A percentile compares a stretch with the other conserved stretches of the same genome.
phyloP scores from a whole-genome alignment of 2,888 invertebrate genomes.

The Drosophila basisetae region DNA sequence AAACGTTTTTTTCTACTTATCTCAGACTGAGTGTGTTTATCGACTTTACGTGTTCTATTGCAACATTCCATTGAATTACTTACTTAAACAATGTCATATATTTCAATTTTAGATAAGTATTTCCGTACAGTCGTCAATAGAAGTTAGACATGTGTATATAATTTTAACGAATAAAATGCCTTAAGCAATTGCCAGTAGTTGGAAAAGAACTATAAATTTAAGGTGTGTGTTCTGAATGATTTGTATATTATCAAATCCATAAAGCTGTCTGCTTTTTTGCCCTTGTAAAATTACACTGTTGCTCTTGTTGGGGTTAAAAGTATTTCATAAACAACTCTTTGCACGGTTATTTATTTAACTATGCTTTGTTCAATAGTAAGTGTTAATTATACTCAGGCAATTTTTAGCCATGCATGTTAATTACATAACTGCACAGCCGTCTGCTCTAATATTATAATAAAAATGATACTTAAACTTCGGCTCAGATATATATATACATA shows the following conservation, averaged over 20 bases:
- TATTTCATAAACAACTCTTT: neutral
- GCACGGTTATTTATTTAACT: neutral
- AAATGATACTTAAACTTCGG: neutral
- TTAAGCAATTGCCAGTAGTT: neutral
- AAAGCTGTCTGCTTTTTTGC: neutral
- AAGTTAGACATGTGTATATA: neutral
- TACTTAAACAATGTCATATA: neutral
- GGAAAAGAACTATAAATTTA: neutral
- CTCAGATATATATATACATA: neutral
- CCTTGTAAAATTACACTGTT: neutral
- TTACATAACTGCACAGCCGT: neutral
- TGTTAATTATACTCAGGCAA: neutral
- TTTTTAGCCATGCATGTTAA: neutral
- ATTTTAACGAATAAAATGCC: neutral
- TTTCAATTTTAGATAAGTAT: neutral
- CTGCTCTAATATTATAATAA: neutral
- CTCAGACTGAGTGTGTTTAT: neutral
- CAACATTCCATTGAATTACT: neutral
- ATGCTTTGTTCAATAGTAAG: neutral
- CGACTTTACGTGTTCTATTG: conserved; percentile 1
- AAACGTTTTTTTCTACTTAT: neutral
- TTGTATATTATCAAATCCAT: neutral
- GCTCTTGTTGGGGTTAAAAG: neutral
- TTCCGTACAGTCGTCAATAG: neutral
- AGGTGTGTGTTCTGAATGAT: neutral